Conservation (phyloP, 2,113 vertebrate genomes). For the Rhabdornis inornatus region DNA sequence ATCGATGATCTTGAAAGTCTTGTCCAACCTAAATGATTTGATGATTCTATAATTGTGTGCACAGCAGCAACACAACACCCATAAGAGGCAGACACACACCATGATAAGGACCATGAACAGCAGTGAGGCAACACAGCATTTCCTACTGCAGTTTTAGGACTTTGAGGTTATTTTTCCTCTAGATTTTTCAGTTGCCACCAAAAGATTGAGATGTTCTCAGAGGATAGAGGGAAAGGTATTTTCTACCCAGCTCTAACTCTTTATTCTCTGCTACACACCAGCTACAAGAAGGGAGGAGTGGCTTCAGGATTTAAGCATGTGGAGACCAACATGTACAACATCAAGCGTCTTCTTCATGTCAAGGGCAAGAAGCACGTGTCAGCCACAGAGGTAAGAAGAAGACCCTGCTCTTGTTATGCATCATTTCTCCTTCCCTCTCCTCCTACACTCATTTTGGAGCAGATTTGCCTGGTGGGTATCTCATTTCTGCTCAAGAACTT, state of each 20-base stretch:
- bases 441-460: not conserved
- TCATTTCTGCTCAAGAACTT: not conserved
- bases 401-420: not conserved
- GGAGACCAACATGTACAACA: slow-evolving; percentile 86
- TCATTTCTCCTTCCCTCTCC: not conserved
- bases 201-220: not conserved
- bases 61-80: not conserved
- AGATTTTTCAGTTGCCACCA: not conserved
- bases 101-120: not conserved
- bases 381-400: slow-evolving; percentile 80
- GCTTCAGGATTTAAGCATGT: slow-evolving; percentile 87
- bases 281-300: slow-evolving; percentile 90
- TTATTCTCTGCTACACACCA: slow-evolving; percentile 32
- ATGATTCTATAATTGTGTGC: not conserved
- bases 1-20: not conserved
- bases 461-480: not conserved
- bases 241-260: not conserved
- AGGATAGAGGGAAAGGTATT: not conserved
- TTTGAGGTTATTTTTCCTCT: not conserved
- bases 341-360: slow-evolving; percentile 84
- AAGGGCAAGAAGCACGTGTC: slow-evolving; percentile 86
- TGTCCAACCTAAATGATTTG: not conserved
- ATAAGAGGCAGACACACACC: not conserved
- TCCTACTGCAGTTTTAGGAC: not conserved
- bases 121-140: not conserved